A percentile compares a stretch with the other conserved stretches of the same genome.
Evolutionary conservation across 2,888 invertebrate genomes (phyloP).

Genomic region (Euzophera pinguis): DNA sequence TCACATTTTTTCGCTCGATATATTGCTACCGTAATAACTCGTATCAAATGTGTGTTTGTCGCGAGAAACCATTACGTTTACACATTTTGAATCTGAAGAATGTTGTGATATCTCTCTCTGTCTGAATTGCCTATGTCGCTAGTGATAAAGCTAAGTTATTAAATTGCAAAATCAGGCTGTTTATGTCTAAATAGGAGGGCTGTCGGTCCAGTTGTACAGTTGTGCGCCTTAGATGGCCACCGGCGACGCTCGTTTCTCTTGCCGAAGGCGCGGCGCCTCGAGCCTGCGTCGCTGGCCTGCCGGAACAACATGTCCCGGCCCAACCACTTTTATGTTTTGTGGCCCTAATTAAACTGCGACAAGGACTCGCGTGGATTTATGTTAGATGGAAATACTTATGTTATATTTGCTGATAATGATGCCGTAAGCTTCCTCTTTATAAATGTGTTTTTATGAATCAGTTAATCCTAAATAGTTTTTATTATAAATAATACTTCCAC

Average conservation of each 20-base stretch:
- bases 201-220: slow-evolving; percentile 71
- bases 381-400: no score
- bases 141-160: slow-evolving; percentile 38
- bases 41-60: no score
- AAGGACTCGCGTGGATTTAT: no score
- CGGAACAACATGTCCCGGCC: background rate
- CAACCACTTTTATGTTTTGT: background rate
- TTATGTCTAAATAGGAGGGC: slow-evolving; percentile 62
- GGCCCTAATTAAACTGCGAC: background rate
- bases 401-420: no score
- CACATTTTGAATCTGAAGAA: no score
- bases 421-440: no score
- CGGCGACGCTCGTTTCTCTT: slow-evolving; percentile 61
- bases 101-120: slow-evolving; percentile 15
- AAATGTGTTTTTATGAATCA: no score
- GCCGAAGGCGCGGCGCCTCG: slow-evolving; percentile 25
- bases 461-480: no score
- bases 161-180: slow-evolving; percentile 56
- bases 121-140: slow-evolving; percentile 26
- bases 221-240: slow-evolving; percentile 69
- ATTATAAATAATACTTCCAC: no score
- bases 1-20: no score
- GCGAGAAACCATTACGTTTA: no score
- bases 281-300: slow-evolving; percentile 20
- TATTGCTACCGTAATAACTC: no score